phyloP scores from a whole-genome alignment of 2,797 vertebrate species.

The Ctenosaura bakeri region DNA sequence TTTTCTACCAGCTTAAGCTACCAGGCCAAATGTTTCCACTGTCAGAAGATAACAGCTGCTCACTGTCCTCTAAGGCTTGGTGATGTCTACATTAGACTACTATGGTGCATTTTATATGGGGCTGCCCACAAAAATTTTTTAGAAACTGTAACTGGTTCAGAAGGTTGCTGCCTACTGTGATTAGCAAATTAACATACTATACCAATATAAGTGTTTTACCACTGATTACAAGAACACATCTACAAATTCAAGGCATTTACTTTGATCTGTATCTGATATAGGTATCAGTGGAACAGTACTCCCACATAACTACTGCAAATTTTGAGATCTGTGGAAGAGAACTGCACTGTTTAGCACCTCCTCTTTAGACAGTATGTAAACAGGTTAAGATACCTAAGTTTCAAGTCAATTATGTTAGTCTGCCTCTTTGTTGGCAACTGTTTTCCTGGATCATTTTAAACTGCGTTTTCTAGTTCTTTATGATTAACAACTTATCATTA shows the following conservation, averaged over 20 bases:
- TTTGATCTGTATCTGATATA: background rate
- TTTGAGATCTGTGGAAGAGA: background rate
- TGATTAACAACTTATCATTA: background rate
- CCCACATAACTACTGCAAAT: background rate
- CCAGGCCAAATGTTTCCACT: background rate
- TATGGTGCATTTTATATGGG: background rate
- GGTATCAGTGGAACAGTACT: background rate
- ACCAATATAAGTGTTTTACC: background rate
- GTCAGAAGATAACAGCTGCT: background rate
- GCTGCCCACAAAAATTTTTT: too few species aligned
- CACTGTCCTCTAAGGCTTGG: background rate
- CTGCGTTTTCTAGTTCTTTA: background rate
- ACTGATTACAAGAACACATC: background rate
- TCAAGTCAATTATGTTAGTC: background rate
- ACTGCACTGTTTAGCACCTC: background rate
- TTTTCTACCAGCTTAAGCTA: background rate
- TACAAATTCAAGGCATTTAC: background rate
- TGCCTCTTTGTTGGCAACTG: background rate
- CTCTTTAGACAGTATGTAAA: background rate
- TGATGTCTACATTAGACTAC: background rate
- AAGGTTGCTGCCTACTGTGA: background rate
- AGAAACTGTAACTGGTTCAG: too few species aligned
- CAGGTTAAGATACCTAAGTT: background rate
- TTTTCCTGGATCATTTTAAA: background rate
- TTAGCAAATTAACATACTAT: background rate